These are phyloP conservation scores for Drosophila neocordata DNA, from an alignment of 1,140 invertebrate genomes.

Conservation along the genomic window DNA sequence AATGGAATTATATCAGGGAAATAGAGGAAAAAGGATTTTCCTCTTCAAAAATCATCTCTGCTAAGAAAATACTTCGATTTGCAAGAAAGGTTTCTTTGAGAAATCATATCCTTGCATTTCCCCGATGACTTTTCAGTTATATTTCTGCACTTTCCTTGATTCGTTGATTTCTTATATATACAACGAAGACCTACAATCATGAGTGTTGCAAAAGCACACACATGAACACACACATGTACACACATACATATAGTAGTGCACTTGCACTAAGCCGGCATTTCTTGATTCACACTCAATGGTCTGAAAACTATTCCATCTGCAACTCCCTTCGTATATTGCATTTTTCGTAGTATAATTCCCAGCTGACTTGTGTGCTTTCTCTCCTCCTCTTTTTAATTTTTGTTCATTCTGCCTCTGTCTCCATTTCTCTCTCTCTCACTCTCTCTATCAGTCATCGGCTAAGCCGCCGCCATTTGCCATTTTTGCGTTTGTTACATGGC, in stretches of 20 bases:
- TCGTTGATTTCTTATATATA: background rate
- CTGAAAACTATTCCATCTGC: constrained; percentile 36
- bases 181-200: background rate
- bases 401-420: too few species aligned
- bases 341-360: constrained; percentile 61
- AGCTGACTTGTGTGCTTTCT: constrained; percentile 46
- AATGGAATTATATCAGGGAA: too few species aligned
- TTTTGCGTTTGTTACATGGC: too few species aligned
- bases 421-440: too few species aligned
- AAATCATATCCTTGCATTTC: background rate
- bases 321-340: constrained; percentile 7
- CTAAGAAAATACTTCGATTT: too few species aligned
- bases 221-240: constrained; percentile 7
- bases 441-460: too few species aligned
- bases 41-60: too few species aligned
- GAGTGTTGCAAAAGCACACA: background rate
- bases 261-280: constrained; percentile 57
- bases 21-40: too few species aligned
- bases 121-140: background rate
- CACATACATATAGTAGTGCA: background rate
- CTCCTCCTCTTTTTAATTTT: too few species aligned
- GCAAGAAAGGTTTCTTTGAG: too few species aligned
- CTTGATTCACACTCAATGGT: constrained; percentile 67
- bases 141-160: too few species aligned
- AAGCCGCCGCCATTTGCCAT: too few species aligned